A percentile compares a stretch with the other conserved stretches of the same genome.
These are phyloP conservation scores for Montipora sp. DNA, from an alignment of 64 coral and sea anemone species.

Conservation along the genomic window DNA sequence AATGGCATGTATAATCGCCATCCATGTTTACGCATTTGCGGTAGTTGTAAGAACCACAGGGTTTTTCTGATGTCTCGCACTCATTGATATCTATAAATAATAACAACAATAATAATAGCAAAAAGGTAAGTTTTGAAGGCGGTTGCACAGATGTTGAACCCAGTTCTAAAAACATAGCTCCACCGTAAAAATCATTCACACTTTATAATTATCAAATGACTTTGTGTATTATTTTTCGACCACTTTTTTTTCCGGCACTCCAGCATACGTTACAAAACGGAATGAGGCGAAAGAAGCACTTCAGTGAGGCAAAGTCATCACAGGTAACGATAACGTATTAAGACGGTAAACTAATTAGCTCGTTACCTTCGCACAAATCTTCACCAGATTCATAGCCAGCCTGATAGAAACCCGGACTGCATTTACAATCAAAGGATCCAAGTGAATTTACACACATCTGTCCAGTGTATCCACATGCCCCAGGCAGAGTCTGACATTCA, in stretches of 20 bases:
- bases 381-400: not conserved
- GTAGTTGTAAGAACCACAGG: not conserved
- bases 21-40: not conserved
- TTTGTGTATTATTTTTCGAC: no score
- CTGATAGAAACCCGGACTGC: not conserved
- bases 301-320: no score
- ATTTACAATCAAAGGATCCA: not conserved
- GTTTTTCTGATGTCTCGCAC: not conserved
- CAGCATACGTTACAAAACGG: no score
- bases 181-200: no score
- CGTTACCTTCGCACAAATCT: not conserved
- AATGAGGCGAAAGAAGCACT: no score
- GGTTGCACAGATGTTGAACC: no score
- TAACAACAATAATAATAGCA: not conserved
- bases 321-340: no score
- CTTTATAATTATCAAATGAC: no score
- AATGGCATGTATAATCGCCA: no score
- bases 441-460: not conserved
- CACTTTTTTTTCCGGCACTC: no score
- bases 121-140: no score
- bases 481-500: not conserved
- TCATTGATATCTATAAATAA: conserved; percentile 8
- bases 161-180: no score
- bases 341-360: not conserved
- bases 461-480: not conserved